phyloP scores from a whole-genome alignment of 2,113 vertebrate genomes.

The Sceloporus undulatus region DNA sequence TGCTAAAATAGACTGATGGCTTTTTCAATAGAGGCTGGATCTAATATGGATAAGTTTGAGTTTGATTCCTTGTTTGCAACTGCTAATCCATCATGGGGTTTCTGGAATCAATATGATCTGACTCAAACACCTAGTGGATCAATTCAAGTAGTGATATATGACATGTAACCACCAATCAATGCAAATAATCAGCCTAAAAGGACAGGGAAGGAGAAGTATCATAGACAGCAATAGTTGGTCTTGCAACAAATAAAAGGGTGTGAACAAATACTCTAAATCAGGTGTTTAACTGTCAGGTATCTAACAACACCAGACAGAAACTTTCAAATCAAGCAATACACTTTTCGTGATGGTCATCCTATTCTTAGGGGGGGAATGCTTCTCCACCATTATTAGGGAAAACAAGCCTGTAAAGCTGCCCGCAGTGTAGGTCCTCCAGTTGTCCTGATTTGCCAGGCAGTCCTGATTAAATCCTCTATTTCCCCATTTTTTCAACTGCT shows the following conservation, averaged over 20 bases:
- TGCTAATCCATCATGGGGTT: not conserved
- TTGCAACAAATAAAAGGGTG: not conserved
- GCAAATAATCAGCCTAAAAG: not conserved
- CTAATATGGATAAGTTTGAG: constrained; percentile 18
- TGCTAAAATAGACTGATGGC: constrained; percentile 1
- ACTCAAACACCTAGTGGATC: constrained; percentile 15
- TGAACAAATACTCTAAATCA: not conserved
- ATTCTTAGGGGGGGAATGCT: too few relatives aligned
- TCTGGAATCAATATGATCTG: not conserved
- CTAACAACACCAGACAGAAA: not conserved
- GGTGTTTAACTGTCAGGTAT: accelerated
- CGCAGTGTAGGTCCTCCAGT: too few relatives aligned
- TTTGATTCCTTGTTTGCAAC: constrained; percentile 17
- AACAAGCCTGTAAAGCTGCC: too few relatives aligned
- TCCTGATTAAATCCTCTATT: too few relatives aligned
- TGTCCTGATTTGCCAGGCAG: too few relatives aligned
- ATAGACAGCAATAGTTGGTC: not conserved
- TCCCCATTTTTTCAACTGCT: too few relatives aligned
- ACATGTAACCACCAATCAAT: constrained; percentile 17
- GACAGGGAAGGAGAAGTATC: not conserved
- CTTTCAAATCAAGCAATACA: not conserved
- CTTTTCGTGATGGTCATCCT: too few relatives aligned
- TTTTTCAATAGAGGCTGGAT: not conserved
- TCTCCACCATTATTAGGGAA: too few relatives aligned
- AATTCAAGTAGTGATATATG: not conserved